A percentile compares a stretch with the other conserved stretches of the same genome.
These are phyloP conservation scores for Peromyscus attwateri DNA, from an alignment of 2,797 vertebrate species.

Conservation along the genomic window DNA sequence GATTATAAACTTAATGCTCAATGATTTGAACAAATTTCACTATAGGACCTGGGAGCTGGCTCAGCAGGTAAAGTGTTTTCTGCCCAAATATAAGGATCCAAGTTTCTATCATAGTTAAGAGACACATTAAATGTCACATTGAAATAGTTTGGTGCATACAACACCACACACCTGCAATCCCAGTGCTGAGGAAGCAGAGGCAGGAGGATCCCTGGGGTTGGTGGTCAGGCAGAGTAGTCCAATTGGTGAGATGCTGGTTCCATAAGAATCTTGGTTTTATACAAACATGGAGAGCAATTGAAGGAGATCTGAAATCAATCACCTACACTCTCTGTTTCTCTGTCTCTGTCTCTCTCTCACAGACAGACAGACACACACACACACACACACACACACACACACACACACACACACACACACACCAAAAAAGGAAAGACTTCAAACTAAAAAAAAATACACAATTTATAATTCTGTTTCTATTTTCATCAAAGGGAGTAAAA, in stretches of 20 bases:
- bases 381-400: too few species aligned
- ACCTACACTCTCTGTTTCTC: not conserved
- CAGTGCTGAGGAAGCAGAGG: not conserved
- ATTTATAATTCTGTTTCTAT: not conserved
- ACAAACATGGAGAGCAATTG: not conserved
- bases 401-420: not conserved
- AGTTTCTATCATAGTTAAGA: not conserved
- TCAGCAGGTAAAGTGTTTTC: too few species aligned
- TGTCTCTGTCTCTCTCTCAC: too few species aligned
- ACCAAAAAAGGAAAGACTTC: not conserved
- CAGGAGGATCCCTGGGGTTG: not conserved
- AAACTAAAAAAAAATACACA: not conserved
- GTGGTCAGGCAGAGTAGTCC: too few species aligned
- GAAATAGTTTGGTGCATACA: not conserved
- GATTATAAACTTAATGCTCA: not conserved
- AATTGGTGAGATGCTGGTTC: not conserved
- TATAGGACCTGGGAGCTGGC: not conserved
- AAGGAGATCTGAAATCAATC: not conserved
- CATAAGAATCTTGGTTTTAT: not conserved
- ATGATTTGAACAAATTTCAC: not conserved
- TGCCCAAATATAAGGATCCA: not conserved
- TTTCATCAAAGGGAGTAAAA: not conserved
- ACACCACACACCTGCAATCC: not conserved
- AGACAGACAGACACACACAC: too few species aligned
- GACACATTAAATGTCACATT: not conserved